phyloP scores from a whole-genome alignment of 2,888 invertebrate species.

The Dasypolia templi region DNA sequence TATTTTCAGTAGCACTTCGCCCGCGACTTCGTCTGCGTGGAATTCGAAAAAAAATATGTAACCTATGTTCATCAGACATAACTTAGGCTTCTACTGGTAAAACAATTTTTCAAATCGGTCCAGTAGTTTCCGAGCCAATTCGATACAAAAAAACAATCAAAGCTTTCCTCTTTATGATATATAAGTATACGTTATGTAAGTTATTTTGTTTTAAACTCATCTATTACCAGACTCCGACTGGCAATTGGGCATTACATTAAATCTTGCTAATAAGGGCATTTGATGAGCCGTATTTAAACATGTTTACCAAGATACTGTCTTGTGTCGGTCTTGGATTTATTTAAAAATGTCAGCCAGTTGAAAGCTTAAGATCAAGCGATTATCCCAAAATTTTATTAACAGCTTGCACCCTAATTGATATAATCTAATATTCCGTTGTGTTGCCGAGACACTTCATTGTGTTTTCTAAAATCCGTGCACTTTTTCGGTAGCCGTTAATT shows the following conservation, averaged over 20 bases:
- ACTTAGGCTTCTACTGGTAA: too few species aligned
- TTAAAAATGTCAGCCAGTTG: constrained; percentile 44
- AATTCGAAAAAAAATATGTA: too few species aligned
- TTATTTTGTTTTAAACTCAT: constrained; percentile 22
- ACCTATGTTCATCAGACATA: too few species aligned
- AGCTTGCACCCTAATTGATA: background rate
- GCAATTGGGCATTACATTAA: constrained; percentile 30
- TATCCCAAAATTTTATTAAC: constrained; percentile 28
- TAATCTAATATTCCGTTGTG: background rate
- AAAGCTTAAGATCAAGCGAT: constrained; percentile 14
- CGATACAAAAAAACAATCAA: too few species aligned
- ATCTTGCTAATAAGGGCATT: constrained; percentile 48
- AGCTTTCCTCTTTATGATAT: too few species aligned
- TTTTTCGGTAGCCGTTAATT: background rate
- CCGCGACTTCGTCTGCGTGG: too few species aligned
- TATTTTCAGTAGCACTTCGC: constrained; percentile 24
- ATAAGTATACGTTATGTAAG: constrained; percentile 11
- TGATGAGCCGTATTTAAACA: constrained; percentile 35
- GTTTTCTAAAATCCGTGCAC: background rate
- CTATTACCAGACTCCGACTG: constrained; percentile 13
- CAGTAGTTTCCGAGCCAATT: too few species aligned
- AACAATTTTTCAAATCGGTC: too few species aligned
- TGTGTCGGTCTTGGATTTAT: constrained; percentile 30
- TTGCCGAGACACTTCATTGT: background rate
- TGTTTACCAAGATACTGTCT: constrained; percentile 36